Percentiles rank a stretch among this genome's conserved stretches.
Evolutionary conservation across 2,797 vertebrate species (phyloP).

Genomic region (Telmatherina bonti): DNA sequence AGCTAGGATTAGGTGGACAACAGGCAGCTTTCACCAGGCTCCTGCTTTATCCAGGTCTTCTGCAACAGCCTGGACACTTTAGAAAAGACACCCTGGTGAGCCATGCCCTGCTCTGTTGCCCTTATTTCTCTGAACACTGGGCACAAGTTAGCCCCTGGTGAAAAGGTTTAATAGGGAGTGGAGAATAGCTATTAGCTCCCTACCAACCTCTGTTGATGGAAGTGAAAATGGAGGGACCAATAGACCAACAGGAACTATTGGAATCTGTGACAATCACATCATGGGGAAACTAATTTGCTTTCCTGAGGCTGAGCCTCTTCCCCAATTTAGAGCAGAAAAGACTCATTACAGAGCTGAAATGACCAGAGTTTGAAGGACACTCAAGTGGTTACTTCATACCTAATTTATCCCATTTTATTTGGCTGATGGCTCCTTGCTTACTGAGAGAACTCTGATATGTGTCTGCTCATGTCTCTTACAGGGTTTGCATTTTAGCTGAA

Average conservation of each 20-base stretch:
- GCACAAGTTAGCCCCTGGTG: slow-evolving; percentile 69
- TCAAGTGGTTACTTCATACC: slow-evolving; percentile 6
- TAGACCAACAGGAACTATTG: slow-evolving; percentile 61
- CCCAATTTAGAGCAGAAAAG: slow-evolving; percentile 34
- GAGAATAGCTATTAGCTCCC: slow-evolving; percentile 79
- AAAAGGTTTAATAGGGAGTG: slow-evolving; percentile 79
- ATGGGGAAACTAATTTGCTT: slow-evolving; percentile 62
- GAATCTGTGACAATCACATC: slow-evolving; percentile 67
- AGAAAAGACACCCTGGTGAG: slow-evolving; percentile 77
- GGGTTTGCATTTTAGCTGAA: slow-evolving; percentile 8
- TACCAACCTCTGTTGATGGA: slow-evolving; percentile 72
- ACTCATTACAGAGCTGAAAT: slow-evolving; percentile 38
- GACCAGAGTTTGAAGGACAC: slow-evolving; percentile 40
- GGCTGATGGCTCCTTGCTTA: slow-evolving; percentile 4
- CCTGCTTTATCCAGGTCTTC: slow-evolving; percentile 78
- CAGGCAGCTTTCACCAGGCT: slow-evolving; percentile 76
- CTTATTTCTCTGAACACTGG: slow-evolving; percentile 71
- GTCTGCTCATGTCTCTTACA: slow-evolving; percentile 33
- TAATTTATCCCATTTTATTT: slow-evolving; percentile 36
- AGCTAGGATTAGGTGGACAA: slow-evolving; percentile 78
- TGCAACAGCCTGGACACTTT: slow-evolving; percentile 69
- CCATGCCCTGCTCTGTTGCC: slow-evolving; percentile 67
- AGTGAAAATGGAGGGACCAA: slow-evolving; percentile 67
- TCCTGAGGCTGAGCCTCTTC: slow-evolving; percentile 29
- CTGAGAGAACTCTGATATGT: slow-evolving; percentile 26